phyloP scores from a whole-genome alignment of 2,113 vertebrate genomes.

The Aspiorhynchus laticeps region DNA sequence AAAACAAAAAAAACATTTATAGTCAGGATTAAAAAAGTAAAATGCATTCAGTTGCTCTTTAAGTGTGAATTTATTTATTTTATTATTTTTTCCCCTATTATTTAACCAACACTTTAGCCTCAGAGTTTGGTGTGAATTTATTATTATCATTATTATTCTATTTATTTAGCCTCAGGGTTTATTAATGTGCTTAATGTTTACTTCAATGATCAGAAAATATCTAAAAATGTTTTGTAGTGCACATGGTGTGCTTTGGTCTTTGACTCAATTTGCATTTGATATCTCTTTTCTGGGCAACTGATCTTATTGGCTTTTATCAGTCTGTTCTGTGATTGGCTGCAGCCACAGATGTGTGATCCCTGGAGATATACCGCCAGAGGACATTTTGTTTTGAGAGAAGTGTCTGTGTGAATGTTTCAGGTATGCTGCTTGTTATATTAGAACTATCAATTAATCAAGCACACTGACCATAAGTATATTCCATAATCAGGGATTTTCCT shows the following conservation, averaged over 20 bases:
- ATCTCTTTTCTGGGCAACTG: neutral
- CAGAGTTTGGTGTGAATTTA: neutral
- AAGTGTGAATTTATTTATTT: neutral
- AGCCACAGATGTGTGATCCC: constrained; percentile 33
- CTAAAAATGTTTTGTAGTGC: neutral
- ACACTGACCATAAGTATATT: neutral
- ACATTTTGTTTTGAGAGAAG: constrained; percentile 17
- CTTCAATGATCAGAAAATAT: neutral
- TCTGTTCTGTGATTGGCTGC: constrained; percentile 24
- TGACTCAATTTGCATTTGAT: constrained; percentile 22
- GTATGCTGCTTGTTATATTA: neutral
- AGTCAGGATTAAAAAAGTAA: neutral
- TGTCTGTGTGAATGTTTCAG: neutral
- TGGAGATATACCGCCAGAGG: constrained; percentile 29
- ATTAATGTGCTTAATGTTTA: neutral
- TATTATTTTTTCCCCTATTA: neutral
- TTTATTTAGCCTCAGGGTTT: neutral
- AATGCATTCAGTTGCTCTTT: neutral
- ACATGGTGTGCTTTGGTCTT: neutral
- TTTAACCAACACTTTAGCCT: neutral
- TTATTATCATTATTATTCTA: neutral
- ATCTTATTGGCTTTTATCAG: constrained; percentile 13
- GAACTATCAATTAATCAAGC: neutral
- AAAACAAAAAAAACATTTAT: neutral
- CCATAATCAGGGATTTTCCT: neutral